Percentiles rank a stretch among this genome's conserved stretches.
Conservation (phyloP, 2,888 invertebrate genomes). For the Bruchidius siliquastri region DNA sequence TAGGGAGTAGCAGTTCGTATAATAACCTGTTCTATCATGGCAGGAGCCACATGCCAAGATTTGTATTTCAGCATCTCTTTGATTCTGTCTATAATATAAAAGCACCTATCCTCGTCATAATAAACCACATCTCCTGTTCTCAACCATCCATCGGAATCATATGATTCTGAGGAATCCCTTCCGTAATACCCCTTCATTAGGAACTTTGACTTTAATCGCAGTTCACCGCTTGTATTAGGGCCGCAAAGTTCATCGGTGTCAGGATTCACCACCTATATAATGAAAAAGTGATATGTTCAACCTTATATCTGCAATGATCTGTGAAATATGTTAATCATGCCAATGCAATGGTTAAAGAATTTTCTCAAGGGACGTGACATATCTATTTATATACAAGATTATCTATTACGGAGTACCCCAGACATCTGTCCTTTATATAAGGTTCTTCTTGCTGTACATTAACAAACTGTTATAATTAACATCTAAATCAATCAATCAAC, state of each 20-base stretch:
- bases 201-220: slow-evolving; percentile 47
- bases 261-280: slow-evolving; percentile 31
- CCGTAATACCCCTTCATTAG: slow-evolving; percentile 49
- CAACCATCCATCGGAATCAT: slow-evolving; percentile 49
- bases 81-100: slow-evolving; percentile 50
- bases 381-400: too few relatives aligned
- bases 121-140: slow-evolving; percentile 53
- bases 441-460: too few relatives aligned
- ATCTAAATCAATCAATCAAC: too few relatives aligned
- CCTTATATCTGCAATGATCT: too few relatives aligned
- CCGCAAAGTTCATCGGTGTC: slow-evolving; percentile 33
- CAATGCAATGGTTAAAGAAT: too few relatives aligned
- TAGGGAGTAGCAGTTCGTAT: too few relatives aligned
- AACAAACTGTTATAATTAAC: too few relatives aligned
- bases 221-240: slow-evolving; percentile 51
- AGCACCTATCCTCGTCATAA: slow-evolving; percentile 50
- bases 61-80: slow-evolving; percentile 53
- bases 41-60: slow-evolving; percentile 48
- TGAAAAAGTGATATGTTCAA: too few relatives aligned
- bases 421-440: too few relatives aligned
- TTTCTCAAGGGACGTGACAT: too few relatives aligned
- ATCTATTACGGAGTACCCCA: too few relatives aligned
- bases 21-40: slow-evolving; percentile 31
- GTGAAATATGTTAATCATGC: too few relatives aligned
- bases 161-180: slow-evolving; percentile 45